phyloP scores from a whole-genome alignment of 2,113 vertebrate species.

The Monarcha castaneiventris region DNA sequence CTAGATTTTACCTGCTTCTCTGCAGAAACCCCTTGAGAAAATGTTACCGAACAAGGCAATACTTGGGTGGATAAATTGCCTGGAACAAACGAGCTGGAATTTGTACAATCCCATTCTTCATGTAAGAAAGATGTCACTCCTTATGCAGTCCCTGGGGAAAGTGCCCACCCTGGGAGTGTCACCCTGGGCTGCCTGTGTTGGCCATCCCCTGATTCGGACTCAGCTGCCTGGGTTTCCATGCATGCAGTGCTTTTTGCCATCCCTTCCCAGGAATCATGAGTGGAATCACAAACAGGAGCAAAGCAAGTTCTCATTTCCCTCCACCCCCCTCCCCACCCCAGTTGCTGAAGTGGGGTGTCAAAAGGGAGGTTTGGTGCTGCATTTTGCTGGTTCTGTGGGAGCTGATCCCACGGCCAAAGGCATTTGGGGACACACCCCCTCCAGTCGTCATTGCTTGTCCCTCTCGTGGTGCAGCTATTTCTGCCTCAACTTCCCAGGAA shows the following conservation, averaged over 20 bases:
- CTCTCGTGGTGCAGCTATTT: neutral
- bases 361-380: neutral
- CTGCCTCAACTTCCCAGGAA: slow-evolving; percentile 26
- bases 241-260: neutral
- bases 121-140: neutral
- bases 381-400: neutral
- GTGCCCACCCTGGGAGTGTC: neutral
- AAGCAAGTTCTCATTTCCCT: neutral
- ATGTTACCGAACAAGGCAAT: slow-evolving; percentile 25
- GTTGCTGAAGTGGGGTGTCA: neutral
- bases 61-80: slow-evolving; percentile 54
- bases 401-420: neutral
- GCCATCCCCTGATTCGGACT: neutral
- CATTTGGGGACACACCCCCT: neutral
- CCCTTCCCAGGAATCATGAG: neutral
- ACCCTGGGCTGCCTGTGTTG: neutral
- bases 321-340: neutral
- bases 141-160: neutral
- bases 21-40: slow-evolving; percentile 52
- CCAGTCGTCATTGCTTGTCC: neutral
- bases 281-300: neutral
- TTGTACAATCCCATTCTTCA: neutral
- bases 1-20: slow-evolving; percentile 55
- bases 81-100: slow-evolving; percentile 55
- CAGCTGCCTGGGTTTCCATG: neutral